Evolutionary conservation across 2,797 vertebrate species (phyloP).

Genomic region (Labroides dimidiatus): DNA sequence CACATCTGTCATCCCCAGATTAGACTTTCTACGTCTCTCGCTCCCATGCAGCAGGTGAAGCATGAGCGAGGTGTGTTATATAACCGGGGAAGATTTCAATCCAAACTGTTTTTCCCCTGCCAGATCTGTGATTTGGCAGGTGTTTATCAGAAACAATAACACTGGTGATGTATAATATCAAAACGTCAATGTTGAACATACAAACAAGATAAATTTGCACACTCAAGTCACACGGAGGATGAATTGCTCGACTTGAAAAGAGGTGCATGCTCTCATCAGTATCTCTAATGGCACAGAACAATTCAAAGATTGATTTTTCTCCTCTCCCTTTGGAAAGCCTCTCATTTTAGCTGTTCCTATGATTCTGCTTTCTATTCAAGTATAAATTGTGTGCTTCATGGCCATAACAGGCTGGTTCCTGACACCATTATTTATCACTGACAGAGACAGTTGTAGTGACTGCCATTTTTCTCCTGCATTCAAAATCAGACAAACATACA

Average conservation of each 20-base stretch:
- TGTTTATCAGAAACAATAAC: constrained; percentile 19
- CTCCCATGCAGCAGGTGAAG: constrained; percentile 40
- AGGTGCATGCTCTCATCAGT: constrained; percentile 25
- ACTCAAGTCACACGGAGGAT: constrained; percentile 28
- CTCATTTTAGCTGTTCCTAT: background rate
- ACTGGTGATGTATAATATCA: background rate
- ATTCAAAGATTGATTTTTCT: constrained; percentile 25
- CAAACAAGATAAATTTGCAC: constrained; percentile 8
- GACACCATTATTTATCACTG: constrained; percentile 28
- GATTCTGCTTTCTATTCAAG: constrained; percentile 35
- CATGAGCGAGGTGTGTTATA: constrained; percentile 31
- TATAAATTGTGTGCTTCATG: constrained; percentile 42
- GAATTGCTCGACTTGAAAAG: constrained; percentile 32
- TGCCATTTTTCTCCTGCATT: constrained; percentile 33
- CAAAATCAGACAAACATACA: constrained; percentile 23
- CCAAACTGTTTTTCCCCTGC: constrained; percentile 10
- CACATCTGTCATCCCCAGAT: constrained; percentile 61
- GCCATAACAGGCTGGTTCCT: constrained; percentile 28
- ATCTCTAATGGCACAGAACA: constrained; percentile 18
- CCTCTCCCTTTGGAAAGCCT: constrained; percentile 16
- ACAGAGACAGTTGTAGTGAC: constrained; percentile 51
- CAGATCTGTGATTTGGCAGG: constrained; percentile 5
- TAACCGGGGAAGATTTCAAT: constrained; percentile 28
- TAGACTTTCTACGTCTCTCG: constrained; percentile 41
- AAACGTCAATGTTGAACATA: constrained; percentile 18